A percentile compares a stretch with the other conserved stretches of the same genome.
Conservation (phyloP, 2,888 invertebrate genomes). For the Argyra leucocephala region DNA sequence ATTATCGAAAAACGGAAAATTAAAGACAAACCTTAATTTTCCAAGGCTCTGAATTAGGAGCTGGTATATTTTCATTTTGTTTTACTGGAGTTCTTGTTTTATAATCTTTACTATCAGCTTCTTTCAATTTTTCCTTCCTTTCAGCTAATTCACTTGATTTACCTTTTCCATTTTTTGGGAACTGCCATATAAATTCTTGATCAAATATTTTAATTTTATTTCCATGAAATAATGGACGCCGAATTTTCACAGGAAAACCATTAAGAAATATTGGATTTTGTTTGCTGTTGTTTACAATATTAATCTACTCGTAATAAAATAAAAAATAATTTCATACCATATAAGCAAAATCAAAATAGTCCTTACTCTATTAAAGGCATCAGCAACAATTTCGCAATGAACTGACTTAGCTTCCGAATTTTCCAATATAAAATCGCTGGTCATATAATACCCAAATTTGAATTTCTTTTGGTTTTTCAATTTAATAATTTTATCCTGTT, state of each 20-base stretch:
- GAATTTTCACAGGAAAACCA: constrained; percentile 28
- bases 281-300: constrained; percentile 33
- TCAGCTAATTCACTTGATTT: not conserved
- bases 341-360: too few relatives aligned
- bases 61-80: constrained; percentile 26
- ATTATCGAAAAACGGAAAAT: too few relatives aligned
- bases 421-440: constrained; percentile 33
- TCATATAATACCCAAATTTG: constrained; percentile 34
- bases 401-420: constrained; percentile 31
- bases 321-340: too few relatives aligned
- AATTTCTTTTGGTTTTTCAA: constrained; percentile 28
- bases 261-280: constrained; percentile 32
- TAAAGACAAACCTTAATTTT: not conserved
- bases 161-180: constrained; percentile 22
- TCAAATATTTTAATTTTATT: constrained; percentile 34
- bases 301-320: constrained; percentile 25
- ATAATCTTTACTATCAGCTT: too few relatives aligned
- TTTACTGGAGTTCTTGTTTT: constrained; percentile 26
- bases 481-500: constrained; percentile 18
- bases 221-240: constrained; percentile 33
- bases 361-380: constrained; percentile 41
- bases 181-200: constrained; percentile 35
- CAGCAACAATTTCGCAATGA: constrained; percentile 38
- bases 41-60: constrained; percentile 35
- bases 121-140: constrained; percentile 8